Percentiles rank a stretch among this genome's conserved stretches.
These are phyloP conservation scores for Stegana nigrithorax DNA, from an alignment of 2,888 invertebrate species.

Conservation along the genomic window DNA sequence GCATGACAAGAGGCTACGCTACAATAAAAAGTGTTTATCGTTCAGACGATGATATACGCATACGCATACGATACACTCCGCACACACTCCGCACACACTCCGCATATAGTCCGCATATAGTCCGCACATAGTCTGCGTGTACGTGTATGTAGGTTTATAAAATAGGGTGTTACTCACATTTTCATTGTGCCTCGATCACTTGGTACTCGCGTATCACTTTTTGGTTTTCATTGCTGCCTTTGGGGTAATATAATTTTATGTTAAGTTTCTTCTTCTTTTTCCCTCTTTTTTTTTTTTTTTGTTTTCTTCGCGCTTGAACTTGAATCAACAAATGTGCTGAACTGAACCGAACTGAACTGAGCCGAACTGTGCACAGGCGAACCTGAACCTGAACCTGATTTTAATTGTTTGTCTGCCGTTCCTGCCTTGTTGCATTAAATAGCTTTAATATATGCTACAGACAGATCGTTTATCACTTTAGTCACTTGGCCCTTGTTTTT, in stretches of 20 bases:
- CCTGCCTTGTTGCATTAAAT: no score
- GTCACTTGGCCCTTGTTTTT: no score
- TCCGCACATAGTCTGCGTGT: no score
- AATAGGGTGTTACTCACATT: slow-evolving; percentile 5
- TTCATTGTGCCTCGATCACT: not conserved
- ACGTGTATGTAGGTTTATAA: no score
- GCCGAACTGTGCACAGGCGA: not conserved
- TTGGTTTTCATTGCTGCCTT: not conserved
- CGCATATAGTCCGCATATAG: not conserved
- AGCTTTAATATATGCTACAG: no score
- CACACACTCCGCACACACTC: not conserved
- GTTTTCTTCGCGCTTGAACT: slow-evolving; percentile 19
- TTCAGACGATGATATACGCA: not conserved
- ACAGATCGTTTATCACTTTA: no score
- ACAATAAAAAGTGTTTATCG: not conserved
- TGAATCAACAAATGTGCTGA: slow-evolving; percentile 14
- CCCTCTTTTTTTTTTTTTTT: slow-evolving; percentile 44
- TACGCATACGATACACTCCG: not conserved
- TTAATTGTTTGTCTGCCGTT: slow-evolving; percentile 12
- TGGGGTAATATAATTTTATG: slow-evolving; percentile 41
- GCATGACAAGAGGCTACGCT: not conserved
- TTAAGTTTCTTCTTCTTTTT: no score
- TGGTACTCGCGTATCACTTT: not conserved
- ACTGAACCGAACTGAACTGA: no score
- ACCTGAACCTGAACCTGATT: slow-evolving; percentile 6